Evolutionary conservation across 2,113 vertebrate genomes (phyloP).

Genomic region (Boulengeromyrus knoepffleri): DNA sequence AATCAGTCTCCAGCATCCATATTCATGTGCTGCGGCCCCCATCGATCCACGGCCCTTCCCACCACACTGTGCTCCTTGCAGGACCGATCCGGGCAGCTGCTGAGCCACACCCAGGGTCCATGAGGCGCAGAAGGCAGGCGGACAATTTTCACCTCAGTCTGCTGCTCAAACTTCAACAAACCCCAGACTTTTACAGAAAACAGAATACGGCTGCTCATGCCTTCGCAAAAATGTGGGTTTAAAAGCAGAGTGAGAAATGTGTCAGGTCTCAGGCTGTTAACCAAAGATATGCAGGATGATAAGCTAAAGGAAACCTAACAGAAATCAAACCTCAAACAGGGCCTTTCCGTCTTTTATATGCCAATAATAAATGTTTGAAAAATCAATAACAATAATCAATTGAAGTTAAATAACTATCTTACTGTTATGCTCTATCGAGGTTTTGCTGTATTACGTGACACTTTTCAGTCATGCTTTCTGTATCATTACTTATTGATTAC

Average conservation of each 20-base stretch:
- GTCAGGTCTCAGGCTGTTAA: background rate
- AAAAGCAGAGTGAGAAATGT: background rate
- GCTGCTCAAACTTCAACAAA: background rate
- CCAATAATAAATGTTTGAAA: background rate
- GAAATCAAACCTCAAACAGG: background rate
- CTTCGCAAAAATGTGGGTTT: background rate
- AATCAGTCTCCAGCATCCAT: background rate
- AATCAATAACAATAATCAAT: background rate
- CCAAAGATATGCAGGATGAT: background rate
- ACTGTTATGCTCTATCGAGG: background rate
- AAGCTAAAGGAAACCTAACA: background rate
- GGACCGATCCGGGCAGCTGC: background rate
- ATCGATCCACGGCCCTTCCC: background rate
- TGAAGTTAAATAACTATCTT: background rate
- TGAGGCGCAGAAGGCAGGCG: background rate
- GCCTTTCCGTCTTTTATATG: background rate
- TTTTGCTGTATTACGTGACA: background rate
- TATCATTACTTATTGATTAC: background rate
- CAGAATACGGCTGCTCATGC: background rate
- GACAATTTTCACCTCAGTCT: background rate
- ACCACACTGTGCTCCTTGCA: background rate
- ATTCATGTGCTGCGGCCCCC: background rate
- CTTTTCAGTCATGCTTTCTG: background rate
- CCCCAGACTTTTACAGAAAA: background rate
- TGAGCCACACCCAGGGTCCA: background rate